A percentile compares a stretch with the other conserved stretches of the same genome.
phyloP scores from a whole-genome alignment of 2,888 invertebrate species.

The Drosophila mimetica region DNA sequence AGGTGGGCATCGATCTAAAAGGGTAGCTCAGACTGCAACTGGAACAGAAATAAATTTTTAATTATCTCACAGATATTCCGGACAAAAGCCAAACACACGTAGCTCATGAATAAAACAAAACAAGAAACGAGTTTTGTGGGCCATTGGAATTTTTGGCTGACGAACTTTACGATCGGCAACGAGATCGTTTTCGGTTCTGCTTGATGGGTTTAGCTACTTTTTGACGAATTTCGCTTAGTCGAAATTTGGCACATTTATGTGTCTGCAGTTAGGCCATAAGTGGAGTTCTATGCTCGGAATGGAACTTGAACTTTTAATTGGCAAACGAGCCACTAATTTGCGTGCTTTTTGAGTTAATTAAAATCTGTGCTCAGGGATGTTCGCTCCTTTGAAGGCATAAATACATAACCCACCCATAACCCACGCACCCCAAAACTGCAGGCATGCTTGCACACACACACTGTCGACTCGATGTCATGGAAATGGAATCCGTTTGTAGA shows the following conservation, averaged over 20 bases:
- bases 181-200: slow-evolving; percentile 37
- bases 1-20: slow-evolving; percentile 20
- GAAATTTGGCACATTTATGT: slow-evolving; percentile 33
- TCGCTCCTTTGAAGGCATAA: slow-evolving; percentile 28
- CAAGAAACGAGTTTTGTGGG: slow-evolving; percentile 23
- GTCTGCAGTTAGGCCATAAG: slow-evolving; percentile 41
- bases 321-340: slow-evolving; percentile 16
- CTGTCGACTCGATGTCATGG: slow-evolving; percentile 27
- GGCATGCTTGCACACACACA: neutral
- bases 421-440: slow-evolving; percentile 14
- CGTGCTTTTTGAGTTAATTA: slow-evolving; percentile 35
- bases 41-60: slow-evolving; percentile 39
- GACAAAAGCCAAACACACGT: slow-evolving; percentile 16
- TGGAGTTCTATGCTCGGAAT: slow-evolving; percentile 20
- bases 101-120: slow-evolving; percentile 37
- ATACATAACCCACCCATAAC: neutral
- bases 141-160: slow-evolving; percentile 40
- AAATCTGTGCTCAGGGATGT: slow-evolving; percentile 14
- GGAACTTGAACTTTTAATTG: slow-evolving; percentile 37
- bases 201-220: slow-evolving; percentile 32
- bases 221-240: slow-evolving; percentile 39
- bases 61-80: slow-evolving; percentile 36
- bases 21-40: slow-evolving; percentile 33
- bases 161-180: slow-evolving; percentile 44
- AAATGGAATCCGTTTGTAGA: slow-evolving; percentile 43